Percentiles rank a stretch among this genome's conserved stretches.
Evolutionary conservation across 2,113 vertebrate genomes (phyloP).

Genomic region (Crotalus viridis): DNA sequence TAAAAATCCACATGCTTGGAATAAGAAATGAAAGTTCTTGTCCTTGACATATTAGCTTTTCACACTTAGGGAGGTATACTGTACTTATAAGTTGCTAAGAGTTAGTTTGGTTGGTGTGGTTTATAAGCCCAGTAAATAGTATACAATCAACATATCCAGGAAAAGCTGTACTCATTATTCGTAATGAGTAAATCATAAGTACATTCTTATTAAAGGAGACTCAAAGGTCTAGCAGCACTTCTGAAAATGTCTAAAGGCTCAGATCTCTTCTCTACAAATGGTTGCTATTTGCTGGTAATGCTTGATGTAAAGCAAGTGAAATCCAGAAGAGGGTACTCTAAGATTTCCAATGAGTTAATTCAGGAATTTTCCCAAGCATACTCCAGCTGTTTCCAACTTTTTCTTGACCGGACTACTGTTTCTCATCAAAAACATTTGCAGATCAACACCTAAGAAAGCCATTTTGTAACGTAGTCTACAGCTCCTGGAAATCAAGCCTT

Average conservation of each 20-base stretch:
- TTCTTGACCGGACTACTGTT: background rate
- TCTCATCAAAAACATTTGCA: background rate
- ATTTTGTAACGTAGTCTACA: background rate
- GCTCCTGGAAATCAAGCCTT: background rate
- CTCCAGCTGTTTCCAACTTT: background rate
- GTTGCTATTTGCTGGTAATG: background rate
- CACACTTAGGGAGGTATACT: too few relatives aligned
- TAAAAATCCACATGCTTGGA: too few relatives aligned
- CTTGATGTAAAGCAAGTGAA: background rate
- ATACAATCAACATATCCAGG: background rate
- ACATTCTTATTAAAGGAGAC: background rate
- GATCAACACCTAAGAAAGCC: background rate
- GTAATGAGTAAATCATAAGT: background rate
- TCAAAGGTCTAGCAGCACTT: background rate
- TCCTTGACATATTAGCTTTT: background rate
- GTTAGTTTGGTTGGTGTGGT: background rate
- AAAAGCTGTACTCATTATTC: background rate
- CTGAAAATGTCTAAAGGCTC: background rate
- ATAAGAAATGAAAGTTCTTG: background rate
- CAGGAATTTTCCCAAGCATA: background rate
- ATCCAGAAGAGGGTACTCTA: slow-evolving; percentile 63
- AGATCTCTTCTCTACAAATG: background rate
- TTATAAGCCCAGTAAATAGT: background rate
- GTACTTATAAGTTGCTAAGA: background rate
- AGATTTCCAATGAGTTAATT: background rate